Percentiles rank a stretch among this genome's conserved stretches.
phyloP scores from a whole-genome alignment of 1,140 invertebrate species.

The Ridgeia piscesae region DNA sequence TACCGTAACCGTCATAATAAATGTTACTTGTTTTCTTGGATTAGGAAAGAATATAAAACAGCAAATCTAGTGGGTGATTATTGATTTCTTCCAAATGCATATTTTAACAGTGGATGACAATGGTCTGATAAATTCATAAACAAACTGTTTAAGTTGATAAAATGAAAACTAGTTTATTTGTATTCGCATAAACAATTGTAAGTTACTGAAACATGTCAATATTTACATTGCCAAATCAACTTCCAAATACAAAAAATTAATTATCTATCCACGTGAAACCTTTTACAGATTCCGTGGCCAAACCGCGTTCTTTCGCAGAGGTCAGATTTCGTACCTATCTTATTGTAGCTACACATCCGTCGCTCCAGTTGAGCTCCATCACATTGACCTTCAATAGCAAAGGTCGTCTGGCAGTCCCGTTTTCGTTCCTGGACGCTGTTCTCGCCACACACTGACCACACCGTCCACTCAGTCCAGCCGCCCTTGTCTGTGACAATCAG shows the following conservation, averaged over 20 bases:
- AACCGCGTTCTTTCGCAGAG: not conserved
- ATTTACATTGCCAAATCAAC: not conserved
- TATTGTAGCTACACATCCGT: constrained; percentile 21
- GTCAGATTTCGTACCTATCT: not conserved
- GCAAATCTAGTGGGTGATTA: not conserved
- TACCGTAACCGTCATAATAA: not conserved
- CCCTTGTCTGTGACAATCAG: not conserved
- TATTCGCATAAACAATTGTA: not conserved
- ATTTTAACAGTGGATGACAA: not conserved
- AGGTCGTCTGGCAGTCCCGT: constrained; percentile 24
- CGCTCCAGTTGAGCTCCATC: constrained; percentile 10
- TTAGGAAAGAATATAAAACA: no score
- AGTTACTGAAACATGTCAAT: not conserved
- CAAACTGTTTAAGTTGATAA: not conserved
- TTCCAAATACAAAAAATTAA: no score
- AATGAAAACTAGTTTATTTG: not conserved
- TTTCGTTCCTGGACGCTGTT: constrained; percentile 33
- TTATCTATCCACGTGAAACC: no score
- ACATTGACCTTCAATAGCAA: constrained; percentile 24
- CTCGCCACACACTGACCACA: constrained; percentile 34
- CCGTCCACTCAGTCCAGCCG: constrained; percentile 35
- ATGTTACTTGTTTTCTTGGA: no score
- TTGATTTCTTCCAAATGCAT: not conserved
- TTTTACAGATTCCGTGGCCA: not conserved
- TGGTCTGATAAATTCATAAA: not conserved